A percentile compares a stretch with the other conserved stretches of the same genome.
phyloP scores from a whole-genome alignment of 1,140 invertebrate species.

The Temnothorax curvispinosus region DNA sequence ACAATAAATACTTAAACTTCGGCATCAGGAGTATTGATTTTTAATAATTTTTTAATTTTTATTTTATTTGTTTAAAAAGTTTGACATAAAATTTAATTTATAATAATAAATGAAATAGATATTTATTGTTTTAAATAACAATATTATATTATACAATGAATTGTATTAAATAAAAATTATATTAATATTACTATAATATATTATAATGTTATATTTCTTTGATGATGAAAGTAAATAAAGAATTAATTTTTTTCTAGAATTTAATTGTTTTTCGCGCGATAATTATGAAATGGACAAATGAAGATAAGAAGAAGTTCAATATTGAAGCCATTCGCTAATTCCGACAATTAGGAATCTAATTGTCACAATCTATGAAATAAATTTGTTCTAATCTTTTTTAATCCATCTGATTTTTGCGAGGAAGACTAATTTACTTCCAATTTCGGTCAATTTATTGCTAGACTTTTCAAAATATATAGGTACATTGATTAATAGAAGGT shows the following conservation, averaged over 20 bases:
- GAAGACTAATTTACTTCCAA: conserved; percentile 47
- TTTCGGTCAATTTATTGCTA: conserved; percentile 34
- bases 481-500: conserved; percentile 12
- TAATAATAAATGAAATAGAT: too few species aligned
- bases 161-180: not conserved
- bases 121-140: too few species aligned
- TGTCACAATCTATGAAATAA: not conserved
- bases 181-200: not conserved
- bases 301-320: not conserved
- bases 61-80: not conserved
- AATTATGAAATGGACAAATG: not conserved
- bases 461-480: conserved; percentile 43
- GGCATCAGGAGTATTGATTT: not conserved
- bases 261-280: not conserved
- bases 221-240: not conserved
- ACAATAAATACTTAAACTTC: conserved; percentile 3
- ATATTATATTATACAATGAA: not conserved
- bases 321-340: not conserved
- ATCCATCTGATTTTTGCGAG: not conserved
- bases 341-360: not conserved
- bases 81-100: not conserved
- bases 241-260: not conserved
- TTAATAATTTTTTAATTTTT: not conserved
- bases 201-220: not conserved
- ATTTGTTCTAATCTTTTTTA: conserved; percentile 24